Evolutionary conservation across 2,888 invertebrate species (phyloP).

Genomic region (Trachelus stipa): DNA sequence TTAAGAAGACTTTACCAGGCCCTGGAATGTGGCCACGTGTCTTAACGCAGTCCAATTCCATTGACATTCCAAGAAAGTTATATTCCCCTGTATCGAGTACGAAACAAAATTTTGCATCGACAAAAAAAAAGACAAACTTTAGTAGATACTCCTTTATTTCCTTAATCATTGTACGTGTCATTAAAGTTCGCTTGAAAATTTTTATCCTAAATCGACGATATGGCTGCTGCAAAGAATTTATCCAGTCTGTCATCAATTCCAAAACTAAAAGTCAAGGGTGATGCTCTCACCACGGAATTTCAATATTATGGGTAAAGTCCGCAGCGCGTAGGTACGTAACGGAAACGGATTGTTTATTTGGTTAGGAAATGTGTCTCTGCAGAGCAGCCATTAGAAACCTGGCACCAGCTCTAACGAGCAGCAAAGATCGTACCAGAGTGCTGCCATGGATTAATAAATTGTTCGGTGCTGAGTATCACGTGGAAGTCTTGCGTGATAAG

Average conservation of each 20-base stretch:
- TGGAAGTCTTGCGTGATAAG: constrained; percentile 65
- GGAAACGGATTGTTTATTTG: too few species aligned
- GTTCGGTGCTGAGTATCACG: constrained; percentile 68
- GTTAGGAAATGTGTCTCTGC: not conserved
- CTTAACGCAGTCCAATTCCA: not conserved
- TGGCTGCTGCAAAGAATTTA: constrained; percentile 10
- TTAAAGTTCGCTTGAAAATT: not conserved
- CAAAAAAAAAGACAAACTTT: too few species aligned
- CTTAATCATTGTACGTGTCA: too few species aligned
- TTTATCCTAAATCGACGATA: not conserved
- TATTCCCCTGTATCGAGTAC: too few species aligned
- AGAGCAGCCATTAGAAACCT: constrained; percentile 65
- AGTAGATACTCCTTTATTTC: too few species aligned
- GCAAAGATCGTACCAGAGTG: constrained; percentile 57
- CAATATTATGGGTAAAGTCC: constrained; percentile 62
- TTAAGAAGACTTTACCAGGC: constrained; percentile 28
- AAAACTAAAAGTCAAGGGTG: constrained; percentile 40
- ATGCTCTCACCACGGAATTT: constrained; percentile 68
- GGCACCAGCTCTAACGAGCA: constrained; percentile 62
- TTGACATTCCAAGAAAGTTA: not conserved
- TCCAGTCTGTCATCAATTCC: constrained; percentile 13
- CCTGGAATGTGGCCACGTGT: constrained; percentile 1
- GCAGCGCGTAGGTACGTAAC: too few species aligned
- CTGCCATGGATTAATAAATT: constrained; percentile 68
- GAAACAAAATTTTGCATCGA: too few species aligned